Base-by-base conservation (phyloP, 2,797 vertebrate species). In the Ctenosaura bakeri region DNA sequence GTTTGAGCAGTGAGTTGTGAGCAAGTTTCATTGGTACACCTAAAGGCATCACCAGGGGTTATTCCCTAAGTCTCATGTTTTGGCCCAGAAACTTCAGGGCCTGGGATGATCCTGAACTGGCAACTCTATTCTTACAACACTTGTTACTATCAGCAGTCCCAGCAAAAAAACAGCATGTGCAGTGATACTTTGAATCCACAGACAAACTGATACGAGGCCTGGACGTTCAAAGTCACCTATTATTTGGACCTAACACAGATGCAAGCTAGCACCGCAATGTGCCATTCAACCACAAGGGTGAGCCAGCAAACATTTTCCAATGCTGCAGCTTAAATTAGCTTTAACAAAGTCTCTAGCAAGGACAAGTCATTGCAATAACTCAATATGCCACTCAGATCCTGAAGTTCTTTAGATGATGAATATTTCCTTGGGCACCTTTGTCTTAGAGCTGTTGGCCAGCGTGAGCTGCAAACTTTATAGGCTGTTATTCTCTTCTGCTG, bases 311-410 rank as follows among this genome's bases (percentile, higher is more conserved):
- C 62, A 88, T 92, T 89, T 86, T 90, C 46, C 66, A 13, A 29
- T 52, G 88, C 74, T 54, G 10, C 85, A 74, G 46, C 26, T 87
- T 91, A 64, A 91, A 73, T 4, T 78, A 78, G 62, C 80, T 83
- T 89, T 46, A 32, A 80, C 78, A 91, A 91, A 62, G 74, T 87
- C 38, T 80, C 88, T 87, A 85, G 66, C 88, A 89, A 82, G 64
- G 38, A 86, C 90, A 92, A 94, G 87, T 4, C 29, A 54, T 12
- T 79, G 85, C 81, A 86, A 38, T 4, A 56, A 62, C 80, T 54
- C 89, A 92, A 54, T 0, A 13, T 10, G 4, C 71, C 88, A 59
- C 24, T 92, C n/a, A 22, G 85, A 4, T 79, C 42, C 64, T 71
- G 42, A 88, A 80, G 42, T 74, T 50, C 83, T 89, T 22, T 56